phyloP scores from a whole-genome alignment of 2,113 vertebrate genomes.

The Atrichornis clamosus region DNA sequence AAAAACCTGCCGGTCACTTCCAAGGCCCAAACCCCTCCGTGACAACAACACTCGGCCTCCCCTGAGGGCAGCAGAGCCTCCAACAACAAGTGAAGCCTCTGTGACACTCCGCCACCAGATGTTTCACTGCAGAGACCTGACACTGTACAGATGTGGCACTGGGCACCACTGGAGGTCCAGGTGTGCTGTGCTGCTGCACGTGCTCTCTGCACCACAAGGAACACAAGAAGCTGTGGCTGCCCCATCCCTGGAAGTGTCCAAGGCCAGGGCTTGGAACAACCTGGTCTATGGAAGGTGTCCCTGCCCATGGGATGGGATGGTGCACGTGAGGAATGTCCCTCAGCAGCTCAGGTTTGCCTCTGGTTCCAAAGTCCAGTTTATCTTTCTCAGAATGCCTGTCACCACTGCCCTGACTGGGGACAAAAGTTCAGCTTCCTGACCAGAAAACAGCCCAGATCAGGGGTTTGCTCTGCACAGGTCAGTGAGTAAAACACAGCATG shows the following conservation, averaged over 20 bases:
- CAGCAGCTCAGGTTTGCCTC: background rate
- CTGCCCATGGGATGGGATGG: background rate
- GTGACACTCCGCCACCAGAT: background rate
- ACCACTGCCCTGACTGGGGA: background rate
- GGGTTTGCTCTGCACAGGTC: background rate
- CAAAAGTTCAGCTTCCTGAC: background rate
- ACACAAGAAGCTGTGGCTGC: background rate
- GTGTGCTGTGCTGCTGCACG: fast-evolving
- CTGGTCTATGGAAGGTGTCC: background rate
- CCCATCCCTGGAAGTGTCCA: background rate
- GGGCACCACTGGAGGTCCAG: background rate
- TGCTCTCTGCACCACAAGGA: background rate
- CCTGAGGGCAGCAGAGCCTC: background rate
- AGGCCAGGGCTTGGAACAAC: background rate
- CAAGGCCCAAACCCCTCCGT: fast-evolving
- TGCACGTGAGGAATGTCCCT: fast-evolving
- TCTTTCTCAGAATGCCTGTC: background rate
- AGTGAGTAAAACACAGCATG: background rate
- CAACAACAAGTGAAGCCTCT: background rate
- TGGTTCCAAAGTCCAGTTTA: background rate
- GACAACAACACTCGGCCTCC: background rate
- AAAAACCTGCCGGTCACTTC: background rate
- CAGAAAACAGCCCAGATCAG: background rate
- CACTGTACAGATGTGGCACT: too few relatives aligned
- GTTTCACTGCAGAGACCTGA: too few relatives aligned